Evolutionary conservation across 2,888 invertebrate species (phyloP), one percentile per base, ranked within the genome.

Genomic region (Zygothrica quintamaculata): DNA sequence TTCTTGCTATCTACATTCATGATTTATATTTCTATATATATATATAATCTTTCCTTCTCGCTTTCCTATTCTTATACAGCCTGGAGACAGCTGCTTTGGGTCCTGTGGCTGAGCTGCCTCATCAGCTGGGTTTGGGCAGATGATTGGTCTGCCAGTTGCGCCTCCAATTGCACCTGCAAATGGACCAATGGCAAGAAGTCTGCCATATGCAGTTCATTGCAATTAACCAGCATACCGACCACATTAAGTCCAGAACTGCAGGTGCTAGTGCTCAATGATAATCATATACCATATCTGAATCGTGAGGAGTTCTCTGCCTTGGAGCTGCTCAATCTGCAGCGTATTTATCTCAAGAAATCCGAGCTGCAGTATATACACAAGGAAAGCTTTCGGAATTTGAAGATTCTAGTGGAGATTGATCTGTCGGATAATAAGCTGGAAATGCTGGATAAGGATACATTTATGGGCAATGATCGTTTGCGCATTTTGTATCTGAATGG

Each of bases 131-230:
- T 92, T 78, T 91, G 92, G 65, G 93, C 93, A 79, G 94, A 94
- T 65, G 97, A 97, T 91, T 97, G 96, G 96, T 96, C 96, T 50
- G 88, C 88, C 53, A 96, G 96, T 91, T 97, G 97, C 91, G 96
- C 96, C 85, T 93, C 94, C 74, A 94, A 95, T 82, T 97, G 97
- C 91, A 94, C 94, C 87, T 97, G 97, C 93, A 97, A 96, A 92
- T 98, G 97, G 97, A 95, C 95, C 37, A 95, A 95, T 65, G 97
- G 97, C 66, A 97, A 97, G 92, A 96, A 96, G 90, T 96, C 96
- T 37, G 97, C 97, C 55, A 93, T 95, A 61, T 98, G 97, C 92
- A 94, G 94, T 69, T 94, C 96, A 87, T 94, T 95, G 75, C 95
- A 95, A 78, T 93, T 97, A 76, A 95, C 95, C 76, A 93, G 94